Evolutionary conservation across 1,140 invertebrate genomes (phyloP).

Genomic region (Drosophila orena): DNA sequence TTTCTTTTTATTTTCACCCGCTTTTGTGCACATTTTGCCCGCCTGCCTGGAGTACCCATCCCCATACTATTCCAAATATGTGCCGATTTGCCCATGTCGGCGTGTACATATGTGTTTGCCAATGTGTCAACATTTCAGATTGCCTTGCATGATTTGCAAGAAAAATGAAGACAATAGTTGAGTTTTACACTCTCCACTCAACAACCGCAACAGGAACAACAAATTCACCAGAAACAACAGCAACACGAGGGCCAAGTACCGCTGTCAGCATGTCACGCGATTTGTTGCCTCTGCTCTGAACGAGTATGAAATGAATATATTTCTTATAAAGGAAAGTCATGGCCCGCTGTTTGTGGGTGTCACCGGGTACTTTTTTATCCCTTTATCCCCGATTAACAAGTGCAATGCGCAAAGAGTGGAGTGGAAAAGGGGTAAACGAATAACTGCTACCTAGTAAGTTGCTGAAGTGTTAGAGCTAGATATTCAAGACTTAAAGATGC

Average conservation of each 20-base stretch:
- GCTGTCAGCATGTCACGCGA: slow-evolving; percentile 74
- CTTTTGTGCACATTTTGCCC: slow-evolving; percentile 3
- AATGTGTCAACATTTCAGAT: slow-evolving; percentile 80
- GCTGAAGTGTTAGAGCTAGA: too few relatives aligned
- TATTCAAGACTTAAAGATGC: too few relatives aligned
- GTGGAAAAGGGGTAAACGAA: not conserved
- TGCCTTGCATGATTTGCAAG: slow-evolving; percentile 82
- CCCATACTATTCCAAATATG: slow-evolving; percentile 12
- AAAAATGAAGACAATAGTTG: slow-evolving; percentile 83
- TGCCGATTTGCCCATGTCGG: slow-evolving; percentile 48
- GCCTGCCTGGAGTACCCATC: slow-evolving; percentile 1
- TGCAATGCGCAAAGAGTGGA: slow-evolving; percentile 2
- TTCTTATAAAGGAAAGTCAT: slow-evolving; percentile 75
- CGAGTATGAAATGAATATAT: slow-evolving; percentile 80
- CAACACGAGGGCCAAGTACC: slow-evolving; percentile 45
- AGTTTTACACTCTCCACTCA: slow-evolving; percentile 67
- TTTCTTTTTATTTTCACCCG: slow-evolving; percentile 12
- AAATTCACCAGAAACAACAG: not conserved
- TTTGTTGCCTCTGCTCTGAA: slow-evolving; percentile 72
- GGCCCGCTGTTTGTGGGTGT: slow-evolving; percentile 52
- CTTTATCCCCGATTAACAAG: slow-evolving; percentile 61
- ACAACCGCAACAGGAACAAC: slow-evolving; percentile 19
- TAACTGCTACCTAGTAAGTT: not conserved
- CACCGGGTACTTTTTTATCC: slow-evolving; percentile 39
- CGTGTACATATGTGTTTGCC: slow-evolving; percentile 51